Base-by-base conservation (phyloP, 2,888 invertebrate genomes). In the Agrotis exclamationis region DNA sequence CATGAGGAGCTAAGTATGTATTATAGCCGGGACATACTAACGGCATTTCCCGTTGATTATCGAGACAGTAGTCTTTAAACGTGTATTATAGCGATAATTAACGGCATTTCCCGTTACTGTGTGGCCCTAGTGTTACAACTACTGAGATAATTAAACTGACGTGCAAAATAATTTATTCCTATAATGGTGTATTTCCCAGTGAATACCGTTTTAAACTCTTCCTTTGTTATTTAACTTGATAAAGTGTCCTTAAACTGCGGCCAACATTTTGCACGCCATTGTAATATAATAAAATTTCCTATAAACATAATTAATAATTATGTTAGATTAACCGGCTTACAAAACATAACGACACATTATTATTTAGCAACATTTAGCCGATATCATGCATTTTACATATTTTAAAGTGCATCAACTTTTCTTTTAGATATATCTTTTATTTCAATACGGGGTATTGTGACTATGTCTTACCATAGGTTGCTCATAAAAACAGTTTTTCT, bases 1-100 rank as follows among this genome's bases (percentile, higher is more conserved):
- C 87, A 88, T 88, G 87, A 83, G 65, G 80, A 85, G 78, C 80
- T 77, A 58, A 69, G 65, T 48, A 68, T 28, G 28, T 68, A 74
- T 47, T 39, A 39, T 39, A 39, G 39, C 39, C 39, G 39, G 11
- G 39, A 9, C 11, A 39, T 1, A 39, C 39, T 39, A 39, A 39
- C 39, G 39, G 39, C 39, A 39, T 11, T 39, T 39, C 11, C 39
- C 11, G 39, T 39, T 11, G 9, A 39, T 39, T 11, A 9, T 9
- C 11, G 9, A 9, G 39, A 39, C 1, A 39, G 9, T 28, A 28
- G 33, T 33, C 9, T 33, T 39, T 1, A 39, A 39, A 33, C 7
- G 33, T 33, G 9, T 39, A 11, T 39, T 39, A 39, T 11, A 9
- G 1, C 39, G 39, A 39, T 11, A 39, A 39, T 39, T 11, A 39